A percentile compares a stretch with the other conserved stretches of the same genome.
These are phyloP conservation scores for Diogma glabrata DNA, from an alignment of 2,888 invertebrate genomes.

Conservation along the genomic window DNA sequence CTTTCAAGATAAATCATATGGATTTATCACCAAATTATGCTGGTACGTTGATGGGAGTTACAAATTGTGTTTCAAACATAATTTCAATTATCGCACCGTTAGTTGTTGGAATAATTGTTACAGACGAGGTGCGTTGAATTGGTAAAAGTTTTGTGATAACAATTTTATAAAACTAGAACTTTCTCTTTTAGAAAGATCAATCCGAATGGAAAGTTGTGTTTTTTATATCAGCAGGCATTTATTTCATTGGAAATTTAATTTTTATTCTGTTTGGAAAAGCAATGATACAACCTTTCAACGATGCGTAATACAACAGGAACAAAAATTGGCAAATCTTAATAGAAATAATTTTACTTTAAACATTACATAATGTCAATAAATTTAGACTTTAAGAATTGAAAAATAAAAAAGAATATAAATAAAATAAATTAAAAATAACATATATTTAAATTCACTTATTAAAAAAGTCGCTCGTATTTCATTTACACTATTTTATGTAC, in stretches of 20 bases:
- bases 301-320: too few relatives aligned
- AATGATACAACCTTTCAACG: constrained; percentile 48
- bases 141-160: not conserved
- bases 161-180: constrained; percentile 19
- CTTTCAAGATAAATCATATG: constrained; percentile 43
- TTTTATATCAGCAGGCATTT: constrained; percentile 52
- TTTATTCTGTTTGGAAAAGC: constrained; percentile 54
- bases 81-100: constrained; percentile 49
- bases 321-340: too few relatives aligned
- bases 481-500: too few relatives aligned
- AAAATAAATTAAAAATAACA: too few relatives aligned
- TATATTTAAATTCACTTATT: too few relatives aligned
- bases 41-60: constrained; percentile 53
- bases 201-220: constrained; percentile 58
- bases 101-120: constrained; percentile 41
- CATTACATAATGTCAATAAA: too few relatives aligned
- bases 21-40: constrained; percentile 55
- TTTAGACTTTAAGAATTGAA: too few relatives aligned
- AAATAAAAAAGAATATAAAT: too few relatives aligned
- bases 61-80: constrained; percentile 46
- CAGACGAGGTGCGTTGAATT: constrained; percentile 23
- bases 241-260: constrained; percentile 50
- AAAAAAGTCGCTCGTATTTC: too few relatives aligned
- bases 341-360: too few relatives aligned
- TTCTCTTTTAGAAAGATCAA: constrained; percentile 32